Evolutionary conservation across 1,140 invertebrate genomes (phyloP).

Genomic region (Drosophila gunungcola): DNA sequence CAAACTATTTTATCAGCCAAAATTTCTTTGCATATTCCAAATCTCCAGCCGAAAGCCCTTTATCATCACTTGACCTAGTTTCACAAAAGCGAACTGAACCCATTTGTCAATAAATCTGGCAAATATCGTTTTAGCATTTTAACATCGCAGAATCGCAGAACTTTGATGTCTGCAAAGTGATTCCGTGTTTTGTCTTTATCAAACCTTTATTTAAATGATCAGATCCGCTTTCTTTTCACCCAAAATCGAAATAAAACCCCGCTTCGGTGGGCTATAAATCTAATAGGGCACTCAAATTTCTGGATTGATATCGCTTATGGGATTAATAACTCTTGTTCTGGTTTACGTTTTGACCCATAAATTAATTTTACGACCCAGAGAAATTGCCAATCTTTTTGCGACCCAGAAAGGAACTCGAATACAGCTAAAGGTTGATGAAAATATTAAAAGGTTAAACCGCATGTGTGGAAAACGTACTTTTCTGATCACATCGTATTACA

Average conservation of each 20-base stretch:
- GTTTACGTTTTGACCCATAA: conserved; percentile 1
- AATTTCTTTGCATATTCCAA: conserved; percentile 31
- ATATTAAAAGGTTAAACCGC: conserved; percentile 40
- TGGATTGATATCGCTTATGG: not conserved
- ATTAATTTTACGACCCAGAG: conserved; percentile 8
- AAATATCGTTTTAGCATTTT: conserved; percentile 28
- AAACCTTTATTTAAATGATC: conserved; percentile 40
- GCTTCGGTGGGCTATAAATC: conserved; percentile 6
- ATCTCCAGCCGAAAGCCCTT: conserved; percentile 40
- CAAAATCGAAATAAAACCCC: conserved; percentile 7
- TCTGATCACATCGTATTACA: conserved; percentile 1
- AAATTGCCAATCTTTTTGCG: conserved; percentile 28
- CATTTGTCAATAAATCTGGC: conserved; percentile 66
- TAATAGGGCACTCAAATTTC: conserved; percentile 19
- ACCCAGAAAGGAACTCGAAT: conserved; percentile 8
- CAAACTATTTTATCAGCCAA: conserved; percentile 59
- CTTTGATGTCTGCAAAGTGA: conserved; percentile 21
- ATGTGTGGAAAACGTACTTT: conserved; percentile 12
- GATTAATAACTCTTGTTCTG: conserved; percentile 15
- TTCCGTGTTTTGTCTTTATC: conserved; percentile 44
- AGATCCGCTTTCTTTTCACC: conserved; percentile 36
- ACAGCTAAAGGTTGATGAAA: conserved; percentile 25
- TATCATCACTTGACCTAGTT: conserved; percentile 61
- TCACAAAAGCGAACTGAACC: conserved; percentile 29
- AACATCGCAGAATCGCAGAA: conserved; percentile 19